A percentile compares a stretch with the other conserved stretches of the same genome.
These are phyloP conservation scores for Rhopalosiphum padi DNA, from an alignment of 1,140 invertebrate species.

Conservation along the genomic window DNA sequence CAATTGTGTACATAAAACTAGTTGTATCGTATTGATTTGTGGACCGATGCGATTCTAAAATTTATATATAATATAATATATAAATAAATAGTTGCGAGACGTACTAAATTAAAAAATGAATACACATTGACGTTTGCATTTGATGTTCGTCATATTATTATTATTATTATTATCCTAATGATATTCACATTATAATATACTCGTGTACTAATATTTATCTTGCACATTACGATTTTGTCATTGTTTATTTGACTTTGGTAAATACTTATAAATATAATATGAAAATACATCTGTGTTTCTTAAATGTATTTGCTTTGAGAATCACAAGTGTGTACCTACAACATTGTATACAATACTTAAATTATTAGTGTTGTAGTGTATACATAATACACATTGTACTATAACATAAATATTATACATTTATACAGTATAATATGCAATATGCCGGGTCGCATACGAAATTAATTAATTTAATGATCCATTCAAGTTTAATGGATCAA, in stretches of 20 bases:
- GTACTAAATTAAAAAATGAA: background rate
- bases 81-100: background rate
- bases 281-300: background rate
- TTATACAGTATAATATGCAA: background rate
- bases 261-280: background rate
- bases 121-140: background rate
- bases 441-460: background rate
- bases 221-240: background rate
- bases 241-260: background rate
- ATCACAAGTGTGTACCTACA: background rate
- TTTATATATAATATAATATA: background rate
- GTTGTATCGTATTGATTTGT: background rate
- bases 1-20: background rate
- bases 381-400: background rate
- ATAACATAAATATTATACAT: background rate
- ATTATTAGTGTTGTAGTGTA: background rate
- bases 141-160: background rate
- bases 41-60: background rate
- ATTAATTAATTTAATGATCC: background rate
- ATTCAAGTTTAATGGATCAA: background rate
- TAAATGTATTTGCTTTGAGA: background rate
- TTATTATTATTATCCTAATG: background rate
- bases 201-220: background rate
- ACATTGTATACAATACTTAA: background rate
- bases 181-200: background rate